A percentile compares a stretch with the other conserved stretches of the same genome.
Conservation (phyloP, 2,797 vertebrate species). For the Cryptoblepharus egeriae region DNA sequence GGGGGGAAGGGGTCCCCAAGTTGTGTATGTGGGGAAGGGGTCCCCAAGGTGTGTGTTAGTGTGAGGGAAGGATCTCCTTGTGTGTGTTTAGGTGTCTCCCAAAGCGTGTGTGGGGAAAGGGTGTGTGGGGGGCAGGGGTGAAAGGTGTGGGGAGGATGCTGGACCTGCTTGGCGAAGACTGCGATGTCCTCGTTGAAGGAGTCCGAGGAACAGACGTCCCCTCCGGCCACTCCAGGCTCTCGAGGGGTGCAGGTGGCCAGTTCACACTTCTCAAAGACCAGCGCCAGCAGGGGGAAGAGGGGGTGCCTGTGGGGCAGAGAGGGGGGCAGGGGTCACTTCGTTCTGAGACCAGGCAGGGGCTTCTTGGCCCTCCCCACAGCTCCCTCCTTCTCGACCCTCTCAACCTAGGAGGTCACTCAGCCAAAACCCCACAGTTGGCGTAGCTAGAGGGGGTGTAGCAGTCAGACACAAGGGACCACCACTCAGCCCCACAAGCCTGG, state of each 20-base stretch:
- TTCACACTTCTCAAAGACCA: slow-evolving; percentile 99
- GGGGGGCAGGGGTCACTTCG: slow-evolving; percentile 54
- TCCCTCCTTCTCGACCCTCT: too few relatives aligned
- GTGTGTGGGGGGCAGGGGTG: slow-evolving; percentile 27
- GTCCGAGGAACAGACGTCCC: slow-evolving; percentile 98
- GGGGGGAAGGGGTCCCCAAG: too few relatives aligned
- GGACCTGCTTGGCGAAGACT: slow-evolving; percentile 99
- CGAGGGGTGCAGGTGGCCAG: slow-evolving; percentile 99
- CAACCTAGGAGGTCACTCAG: too few relatives aligned
- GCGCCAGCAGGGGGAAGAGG: slow-evolving; percentile 98
- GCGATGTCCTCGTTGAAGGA: slow-evolving; percentile 99
- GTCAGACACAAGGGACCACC: too few relatives aligned
- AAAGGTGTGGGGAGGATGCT: slow-evolving; percentile 38
- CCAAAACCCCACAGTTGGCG: too few relatives aligned
- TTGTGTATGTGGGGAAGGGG: not conserved
- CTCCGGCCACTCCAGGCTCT: slow-evolving; percentile 97
- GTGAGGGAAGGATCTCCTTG: too few relatives aligned
- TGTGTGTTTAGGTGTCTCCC: not conserved
- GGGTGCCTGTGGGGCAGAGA: slow-evolving; percentile 92
- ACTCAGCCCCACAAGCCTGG: too few relatives aligned
- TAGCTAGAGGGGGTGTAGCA: too few relatives aligned
- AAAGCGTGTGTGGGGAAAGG: not conserved
- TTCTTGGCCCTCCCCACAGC: too few relatives aligned
- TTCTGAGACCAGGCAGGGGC: too few relatives aligned
- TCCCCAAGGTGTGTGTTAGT: not conserved